phyloP scores from a whole-genome alignment of 2,113 vertebrate species.

The Chelonoidis abingdonii region DNA sequence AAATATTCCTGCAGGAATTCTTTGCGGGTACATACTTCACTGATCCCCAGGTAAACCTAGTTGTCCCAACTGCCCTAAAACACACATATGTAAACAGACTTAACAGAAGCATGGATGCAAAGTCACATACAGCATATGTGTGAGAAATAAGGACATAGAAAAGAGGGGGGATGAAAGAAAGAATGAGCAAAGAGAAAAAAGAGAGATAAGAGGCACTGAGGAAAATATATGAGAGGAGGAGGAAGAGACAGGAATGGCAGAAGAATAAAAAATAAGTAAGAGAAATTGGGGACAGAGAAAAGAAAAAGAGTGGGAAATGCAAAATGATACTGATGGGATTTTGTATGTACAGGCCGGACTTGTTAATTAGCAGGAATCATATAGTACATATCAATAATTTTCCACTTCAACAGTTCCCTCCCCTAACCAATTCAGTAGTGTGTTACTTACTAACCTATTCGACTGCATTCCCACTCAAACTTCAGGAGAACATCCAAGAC shows the following conservation, averaged over 20 bases:
- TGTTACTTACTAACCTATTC: not conserved
- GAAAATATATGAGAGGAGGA: not conserved
- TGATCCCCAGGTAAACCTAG: constrained; percentile 20
- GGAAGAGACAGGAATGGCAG: not conserved
- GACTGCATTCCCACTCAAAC: not conserved
- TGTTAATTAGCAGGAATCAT: not conserved
- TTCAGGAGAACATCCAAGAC: constrained; percentile 17
- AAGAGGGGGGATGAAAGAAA: constrained; percentile 7
- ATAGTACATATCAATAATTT: not conserved
- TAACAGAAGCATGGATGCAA: constrained; percentile 32
- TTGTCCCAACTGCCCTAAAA: constrained; percentile 28
- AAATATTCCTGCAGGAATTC: constrained; percentile 26
- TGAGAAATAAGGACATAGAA: constrained; percentile 31
- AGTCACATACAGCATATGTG: constrained; percentile 28
- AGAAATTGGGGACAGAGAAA: not conserved
- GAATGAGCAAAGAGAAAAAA: not conserved
- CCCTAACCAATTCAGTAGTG: not conserved
- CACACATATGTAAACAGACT: constrained; percentile 4
- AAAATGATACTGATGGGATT: not conserved
- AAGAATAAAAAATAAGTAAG: not conserved
- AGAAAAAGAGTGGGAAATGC: not conserved
- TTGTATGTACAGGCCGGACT: not conserved
- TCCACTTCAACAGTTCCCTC: not conserved
- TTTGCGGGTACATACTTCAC: not conserved
- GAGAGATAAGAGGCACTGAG: not conserved